These are phyloP conservation scores for Phacellophora camtschatica DNA, from an alignment of 30 jellyfish, hydroid and myxozoan species.

Conservation along the genomic window DNA sequence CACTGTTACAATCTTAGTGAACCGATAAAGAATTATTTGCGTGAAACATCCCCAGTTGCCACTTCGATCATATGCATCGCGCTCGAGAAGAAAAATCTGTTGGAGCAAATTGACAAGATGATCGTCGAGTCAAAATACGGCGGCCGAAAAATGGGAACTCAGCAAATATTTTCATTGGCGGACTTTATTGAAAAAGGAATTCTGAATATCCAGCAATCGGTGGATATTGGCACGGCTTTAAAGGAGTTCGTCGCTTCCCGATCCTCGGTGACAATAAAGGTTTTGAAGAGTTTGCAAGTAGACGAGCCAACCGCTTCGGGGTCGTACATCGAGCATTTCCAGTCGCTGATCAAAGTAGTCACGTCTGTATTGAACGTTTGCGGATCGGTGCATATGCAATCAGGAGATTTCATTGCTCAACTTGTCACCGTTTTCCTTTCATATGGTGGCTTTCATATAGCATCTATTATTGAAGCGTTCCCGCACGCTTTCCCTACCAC, in stretches of 20 bases:
- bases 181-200: conserved; percentile 44
- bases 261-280: conserved; percentile 5
- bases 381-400: conserved; percentile 38
- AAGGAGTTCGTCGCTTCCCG: conserved; percentile 30
- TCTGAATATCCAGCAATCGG: conserved; percentile 19
- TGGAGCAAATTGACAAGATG: conserved; percentile 40
- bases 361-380: conserved; percentile 36
- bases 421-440: conserved; percentile 24
- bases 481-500: conserved; percentile 31
- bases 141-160: conserved; percentile 25
- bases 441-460: conserved; percentile 35
- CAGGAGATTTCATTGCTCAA: conserved; percentile 18
- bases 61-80: conserved; percentile 58
- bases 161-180: conserved; percentile 21
- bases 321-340: conserved; percentile 35
- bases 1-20: conserved; percentile 8
- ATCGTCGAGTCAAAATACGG: conserved; percentile 21
- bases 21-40: conserved; percentile 56
- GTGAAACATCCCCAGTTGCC: conserved; percentile 68
- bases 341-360: conserved; percentile 25
- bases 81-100: conserved; percentile 25
- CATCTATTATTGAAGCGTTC: conserved; percentile 20
- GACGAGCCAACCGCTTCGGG: conserved; percentile 23
- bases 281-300: conserved; percentile 17
- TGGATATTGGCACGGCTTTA: conserved; percentile 5